Percentiles rank a stretch among this genome's conserved stretches.
Evolutionary conservation across 2,797 vertebrate genomes (phyloP).

Genomic region (Hippoglossus hippoglossus): DNA sequence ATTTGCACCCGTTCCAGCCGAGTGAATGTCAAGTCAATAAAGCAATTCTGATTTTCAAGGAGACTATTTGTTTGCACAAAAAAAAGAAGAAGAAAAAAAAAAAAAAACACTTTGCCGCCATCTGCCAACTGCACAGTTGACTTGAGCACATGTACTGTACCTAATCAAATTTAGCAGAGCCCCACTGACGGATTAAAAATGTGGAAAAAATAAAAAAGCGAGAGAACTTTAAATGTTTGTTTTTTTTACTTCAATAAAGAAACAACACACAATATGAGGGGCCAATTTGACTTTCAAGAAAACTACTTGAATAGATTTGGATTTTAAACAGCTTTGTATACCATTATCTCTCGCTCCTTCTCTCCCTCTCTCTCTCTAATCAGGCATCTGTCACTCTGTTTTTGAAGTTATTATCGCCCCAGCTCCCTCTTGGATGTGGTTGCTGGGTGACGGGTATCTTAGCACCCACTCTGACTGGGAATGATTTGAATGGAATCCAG

Average conservation of each 20-base stretch:
- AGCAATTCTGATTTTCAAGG: slow-evolving; percentile 80
- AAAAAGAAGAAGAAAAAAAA: slow-evolving; percentile 59
- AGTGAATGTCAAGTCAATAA: slow-evolving; percentile 77
- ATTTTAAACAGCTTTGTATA: slow-evolving; percentile 95
- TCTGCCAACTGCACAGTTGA: slow-evolving; percentile 89
- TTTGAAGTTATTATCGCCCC: slow-evolving; percentile 99
- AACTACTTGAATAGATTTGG: slow-evolving; percentile 98
- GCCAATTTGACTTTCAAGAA: slow-evolving; percentile 94
- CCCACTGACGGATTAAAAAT: slow-evolving; percentile 90
- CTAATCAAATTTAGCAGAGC: slow-evolving; percentile 93
- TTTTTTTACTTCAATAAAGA: slow-evolving; percentile 56
- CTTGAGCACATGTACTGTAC: slow-evolving; percentile 95
- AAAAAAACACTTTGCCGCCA: slow-evolving; percentile 83
- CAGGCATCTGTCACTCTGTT: slow-evolving; percentile 99
- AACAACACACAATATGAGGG: slow-evolving; percentile 63
- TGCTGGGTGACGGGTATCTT: slow-evolving; percentile 99
- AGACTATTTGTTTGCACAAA: slow-evolving; percentile 75
- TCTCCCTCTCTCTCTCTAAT: slow-evolving; percentile 93
- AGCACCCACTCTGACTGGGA: slow-evolving; percentile 99
- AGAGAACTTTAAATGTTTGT: slow-evolving; percentile 70
- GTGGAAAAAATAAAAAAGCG: slow-evolving; percentile 68
- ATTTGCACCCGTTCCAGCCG: slow-evolving; percentile 76
- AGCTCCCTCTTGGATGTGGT: slow-evolving; percentile 99
- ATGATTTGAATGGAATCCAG: slow-evolving; percentile 99
- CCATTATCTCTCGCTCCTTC: slow-evolving; percentile 81